A percentile compares a stretch with the other conserved stretches of the same genome.
Conservation (phyloP, 2,113 vertebrate species). For the Geococcyx californianus region DNA sequence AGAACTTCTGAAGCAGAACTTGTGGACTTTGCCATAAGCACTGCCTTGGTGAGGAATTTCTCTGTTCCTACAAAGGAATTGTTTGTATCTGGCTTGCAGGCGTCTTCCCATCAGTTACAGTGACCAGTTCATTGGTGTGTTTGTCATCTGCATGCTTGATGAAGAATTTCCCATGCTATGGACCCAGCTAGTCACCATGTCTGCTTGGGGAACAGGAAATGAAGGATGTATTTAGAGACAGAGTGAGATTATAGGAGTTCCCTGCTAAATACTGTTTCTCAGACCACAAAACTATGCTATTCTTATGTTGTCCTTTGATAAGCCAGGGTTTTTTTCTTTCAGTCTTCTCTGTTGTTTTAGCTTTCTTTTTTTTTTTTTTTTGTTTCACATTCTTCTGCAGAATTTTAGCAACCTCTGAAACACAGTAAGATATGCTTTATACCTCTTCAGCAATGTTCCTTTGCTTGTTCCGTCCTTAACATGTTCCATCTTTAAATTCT, state of each 20-base stretch:
- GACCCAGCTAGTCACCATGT: neutral
- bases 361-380: neutral
- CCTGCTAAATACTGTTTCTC: neutral
- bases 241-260: neutral
- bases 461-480: neutral
- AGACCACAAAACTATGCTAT: neutral
- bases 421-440: neutral
- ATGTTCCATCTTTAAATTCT: neutral
- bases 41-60: neutral
- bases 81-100: neutral
- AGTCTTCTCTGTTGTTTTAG: neutral
- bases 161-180: neutral
- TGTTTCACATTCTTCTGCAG: neutral
- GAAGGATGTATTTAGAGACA: neutral
- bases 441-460: neutral
- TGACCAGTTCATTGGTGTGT: neutral
- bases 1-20: neutral
- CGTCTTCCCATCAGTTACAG: neutral
- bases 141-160: neutral
- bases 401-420: neutral
- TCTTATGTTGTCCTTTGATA: neutral
- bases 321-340: neutral
- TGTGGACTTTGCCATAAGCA: neutral
- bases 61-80: neutral
- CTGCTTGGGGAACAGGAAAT: neutral